Conservation (phyloP, 2,113 vertebrate genomes). For the Eptesicus fuscus region DNA sequence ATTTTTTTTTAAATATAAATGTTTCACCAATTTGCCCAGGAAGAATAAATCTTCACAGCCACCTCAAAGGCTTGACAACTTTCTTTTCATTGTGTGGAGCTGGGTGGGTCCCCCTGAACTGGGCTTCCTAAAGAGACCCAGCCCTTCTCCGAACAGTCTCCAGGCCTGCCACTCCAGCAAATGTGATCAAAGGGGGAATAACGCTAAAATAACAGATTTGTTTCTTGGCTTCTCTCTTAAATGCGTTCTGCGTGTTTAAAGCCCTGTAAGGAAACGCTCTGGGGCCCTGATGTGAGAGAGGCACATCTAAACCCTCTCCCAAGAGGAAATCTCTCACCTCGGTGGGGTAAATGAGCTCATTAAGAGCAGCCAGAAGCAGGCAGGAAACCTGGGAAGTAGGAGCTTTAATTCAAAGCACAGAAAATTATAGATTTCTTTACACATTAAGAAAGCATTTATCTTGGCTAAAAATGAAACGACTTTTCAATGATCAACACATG, state of each 20-base stretch:
- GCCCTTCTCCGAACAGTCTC: conserved; percentile 61
- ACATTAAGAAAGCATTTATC: conserved; percentile 79
- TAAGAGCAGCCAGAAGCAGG: conserved; percentile 69
- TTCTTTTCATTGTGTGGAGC: conserved; percentile 73
- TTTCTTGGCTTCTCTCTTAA: conserved; percentile 76
- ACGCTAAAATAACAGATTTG: conserved; percentile 77
- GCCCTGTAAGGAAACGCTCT: conserved; percentile 72
- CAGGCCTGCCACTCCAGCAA: conserved; percentile 68
- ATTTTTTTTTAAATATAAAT: conserved; percentile 58
- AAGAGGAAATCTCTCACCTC: conserved; percentile 76
- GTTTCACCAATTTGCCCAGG: conserved; percentile 71
- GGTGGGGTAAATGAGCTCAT: conserved; percentile 75
- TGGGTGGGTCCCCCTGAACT: conserved; percentile 70
- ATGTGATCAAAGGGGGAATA: conserved; percentile 70
- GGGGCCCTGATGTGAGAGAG: conserved; percentile 71
- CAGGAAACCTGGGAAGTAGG: conserved; percentile 73
- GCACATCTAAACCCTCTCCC: conserved; percentile 70
- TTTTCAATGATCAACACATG: conserved; percentile 74
- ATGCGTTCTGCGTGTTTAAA: conserved; percentile 71
- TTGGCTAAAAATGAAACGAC: conserved; percentile 77
- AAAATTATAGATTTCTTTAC: conserved; percentile 79
- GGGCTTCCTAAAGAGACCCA: conserved; percentile 72
- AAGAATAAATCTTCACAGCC: conserved; percentile 75
- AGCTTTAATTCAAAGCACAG: conserved; percentile 74
- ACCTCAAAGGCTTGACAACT: conserved; percentile 76